Conservation (phyloP, 2,797 vertebrate species). For the Luscinia luscinia region DNA sequence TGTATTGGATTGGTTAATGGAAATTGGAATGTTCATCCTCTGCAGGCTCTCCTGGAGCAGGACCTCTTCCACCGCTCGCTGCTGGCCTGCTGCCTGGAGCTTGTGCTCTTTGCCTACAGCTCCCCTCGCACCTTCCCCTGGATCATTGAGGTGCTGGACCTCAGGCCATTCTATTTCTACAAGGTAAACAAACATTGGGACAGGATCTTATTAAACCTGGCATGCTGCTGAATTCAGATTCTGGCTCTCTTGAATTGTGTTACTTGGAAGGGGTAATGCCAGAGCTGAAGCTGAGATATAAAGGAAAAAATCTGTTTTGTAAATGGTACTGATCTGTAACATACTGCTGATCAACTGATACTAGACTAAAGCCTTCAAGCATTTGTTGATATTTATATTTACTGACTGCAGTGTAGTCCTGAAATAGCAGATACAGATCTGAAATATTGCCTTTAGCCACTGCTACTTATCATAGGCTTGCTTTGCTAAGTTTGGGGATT, state of each 20-base stretch:
- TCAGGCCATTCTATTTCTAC: conserved; percentile 93
- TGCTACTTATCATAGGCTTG: not conserved
- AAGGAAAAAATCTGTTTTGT: not conserved
- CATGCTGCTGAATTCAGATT: no score
- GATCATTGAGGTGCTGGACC: conserved; percentile 88
- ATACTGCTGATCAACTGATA: not conserved
- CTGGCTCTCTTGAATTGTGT: not conserved
- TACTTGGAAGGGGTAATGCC: not conserved
- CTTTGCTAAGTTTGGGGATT: not conserved
- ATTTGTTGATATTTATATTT: not conserved
- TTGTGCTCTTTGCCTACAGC: conserved; percentile 94
- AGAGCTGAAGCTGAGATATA: not conserved
- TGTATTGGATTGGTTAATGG: no score
- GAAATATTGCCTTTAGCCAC: not conserved
- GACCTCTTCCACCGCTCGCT: conserved; percentile 94
- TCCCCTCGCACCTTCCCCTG: conserved; percentile 95
- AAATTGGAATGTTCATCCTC: no score
- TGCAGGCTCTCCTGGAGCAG: conserved; percentile 90
- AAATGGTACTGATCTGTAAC: not conserved
- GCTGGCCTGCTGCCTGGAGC: conserved; percentile 93
- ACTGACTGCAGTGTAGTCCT: not conserved
- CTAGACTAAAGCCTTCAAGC: not conserved
- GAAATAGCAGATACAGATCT: not conserved
- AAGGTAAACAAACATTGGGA: conserved; percentile 80
- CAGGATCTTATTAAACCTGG: no score